A percentile compares a stretch with the other conserved stretches of the same genome.
Evolutionary conservation across 1,140 invertebrate species (phyloP).

Genomic region (Telenomus remus): DNA sequence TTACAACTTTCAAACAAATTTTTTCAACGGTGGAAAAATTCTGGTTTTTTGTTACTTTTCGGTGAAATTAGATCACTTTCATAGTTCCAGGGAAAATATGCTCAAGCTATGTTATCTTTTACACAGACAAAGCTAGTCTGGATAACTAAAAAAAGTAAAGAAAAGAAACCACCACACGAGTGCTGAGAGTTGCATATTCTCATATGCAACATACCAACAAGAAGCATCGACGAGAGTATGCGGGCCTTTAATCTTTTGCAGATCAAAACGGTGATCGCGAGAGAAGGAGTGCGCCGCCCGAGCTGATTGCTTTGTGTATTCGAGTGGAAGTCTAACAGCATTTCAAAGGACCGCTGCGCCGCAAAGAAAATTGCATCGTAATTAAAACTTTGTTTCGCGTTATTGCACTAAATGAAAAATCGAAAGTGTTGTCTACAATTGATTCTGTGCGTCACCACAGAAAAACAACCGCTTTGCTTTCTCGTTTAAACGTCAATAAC

Average conservation of each 20-base stretch:
- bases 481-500: too few species aligned
- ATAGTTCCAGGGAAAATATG: too few species aligned
- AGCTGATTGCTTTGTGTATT: conserved; percentile 73
- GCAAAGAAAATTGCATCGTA: conserved; percentile 74
- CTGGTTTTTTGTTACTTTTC: neutral
- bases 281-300: conserved; percentile 50
- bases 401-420: conserved; percentile 55
- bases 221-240: conserved; percentile 54
- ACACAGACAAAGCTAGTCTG: neutral
- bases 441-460: conserved; percentile 25
- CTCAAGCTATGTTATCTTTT: too few species aligned
- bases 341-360: conserved; percentile 68
- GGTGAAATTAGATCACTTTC: too few species aligned
- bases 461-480: too few species aligned
- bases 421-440: conserved; percentile 51
- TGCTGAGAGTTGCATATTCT: conserved; percentile 21
- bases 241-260: conserved; percentile 72
- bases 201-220: conserved; percentile 44
- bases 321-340: conserved; percentile 73
- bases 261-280: conserved; percentile 69
- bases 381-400: conserved; percentile 65
- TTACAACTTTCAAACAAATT: too few species aligned
- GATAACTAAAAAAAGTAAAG: neutral
- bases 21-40: too few species aligned
- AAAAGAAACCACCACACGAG: neutral